These are phyloP conservation scores for Amphimallon solstitiale DNA, from an alignment of 2,888 invertebrate species.

Conservation along the genomic window DNA sequence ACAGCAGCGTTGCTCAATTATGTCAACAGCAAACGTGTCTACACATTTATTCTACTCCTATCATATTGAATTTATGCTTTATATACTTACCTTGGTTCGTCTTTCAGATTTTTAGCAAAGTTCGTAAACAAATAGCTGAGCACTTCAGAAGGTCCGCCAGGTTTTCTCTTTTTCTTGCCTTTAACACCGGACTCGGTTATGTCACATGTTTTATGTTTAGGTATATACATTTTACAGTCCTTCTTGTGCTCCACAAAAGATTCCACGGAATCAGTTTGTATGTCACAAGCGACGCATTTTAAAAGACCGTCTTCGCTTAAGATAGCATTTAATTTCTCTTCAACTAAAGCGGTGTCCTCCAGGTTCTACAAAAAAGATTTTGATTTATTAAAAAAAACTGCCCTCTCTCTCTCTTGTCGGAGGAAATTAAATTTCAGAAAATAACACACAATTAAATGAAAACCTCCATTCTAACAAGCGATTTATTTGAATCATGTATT, in stretches of 20 bases:
- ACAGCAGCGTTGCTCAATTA: too few species aligned
- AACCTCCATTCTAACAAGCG: too few species aligned
- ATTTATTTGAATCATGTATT: too few species aligned
- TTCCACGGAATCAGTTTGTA: conserved; percentile 6
- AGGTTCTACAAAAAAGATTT: conserved; percentile 22
- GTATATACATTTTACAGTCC: conserved; percentile 1
- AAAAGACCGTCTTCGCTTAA: conserved; percentile 16
- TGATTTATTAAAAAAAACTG: background rate
- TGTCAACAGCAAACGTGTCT: too few species aligned
- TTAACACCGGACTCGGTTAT: background rate
- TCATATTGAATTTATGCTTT: too few species aligned
- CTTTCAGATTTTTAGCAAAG: too few species aligned
- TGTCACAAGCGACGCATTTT: conserved; percentile 12
- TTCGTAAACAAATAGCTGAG: too few species aligned
- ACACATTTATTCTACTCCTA: too few species aligned
- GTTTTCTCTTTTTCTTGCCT: background rate
- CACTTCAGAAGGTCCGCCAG: background rate
- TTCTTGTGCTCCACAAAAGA: conserved; percentile 3
- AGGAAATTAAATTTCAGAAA: too few species aligned
- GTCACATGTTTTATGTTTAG: background rate
- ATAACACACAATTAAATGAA: too few species aligned
- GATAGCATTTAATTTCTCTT: conserved; percentile 20
- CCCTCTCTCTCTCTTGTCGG: too few species aligned
- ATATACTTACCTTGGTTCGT: too few species aligned
- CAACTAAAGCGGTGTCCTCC: conserved; percentile 21